Evolutionary conservation across 1,140 invertebrate genomes (phyloP), one percentile per base, ranked within the genome.

Genomic region (Drosophila quadrilineata): DNA sequence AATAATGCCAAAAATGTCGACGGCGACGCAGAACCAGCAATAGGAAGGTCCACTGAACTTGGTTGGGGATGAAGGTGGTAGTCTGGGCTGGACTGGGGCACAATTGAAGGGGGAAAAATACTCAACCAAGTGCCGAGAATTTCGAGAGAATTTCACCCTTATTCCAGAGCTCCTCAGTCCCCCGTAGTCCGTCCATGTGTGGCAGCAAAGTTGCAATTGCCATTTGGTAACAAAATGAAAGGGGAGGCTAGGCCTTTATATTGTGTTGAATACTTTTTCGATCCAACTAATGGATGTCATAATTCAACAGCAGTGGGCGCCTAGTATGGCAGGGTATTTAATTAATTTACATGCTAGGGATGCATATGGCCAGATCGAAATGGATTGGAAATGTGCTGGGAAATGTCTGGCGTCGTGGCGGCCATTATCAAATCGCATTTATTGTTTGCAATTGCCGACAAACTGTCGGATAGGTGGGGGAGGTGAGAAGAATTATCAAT

Each of bases 401-500:
- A 28, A 53, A 48, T 31, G 64, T 71, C 58, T 66, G 62, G 58
- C 49, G 60, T 63, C 50, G 71, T 26, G 41, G 57, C 40, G 56
- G 54, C 76, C 76, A 75, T 82, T 82, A 82, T 75, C 68, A 49
- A 35, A 71, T 68, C 71, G 58, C 76, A 80, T 82, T n/a, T 80
- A 69, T 82, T 82, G 76, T 68, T 75, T 38, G 75, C 62, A 71
- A 75, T 75, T 68, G 54, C 46, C 22, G 49, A 69, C 48, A 49
- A 56, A 65, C 66, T 65, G 52, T 29, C 43, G 38, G 36, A 35
- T 24, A 35, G 48, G 53, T 67, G 62, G 26, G 28, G 33, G 36
- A 35, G 35, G 33, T 8, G 9, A 16, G 12, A 2, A 6, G 5
- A 3, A 14, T 16, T 21, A 21, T 6, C 26, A 76, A 69, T 70